Evolutionary conservation across 2,888 invertebrate genomes (phyloP).

Genomic region (Onchidella celtica): DNA sequence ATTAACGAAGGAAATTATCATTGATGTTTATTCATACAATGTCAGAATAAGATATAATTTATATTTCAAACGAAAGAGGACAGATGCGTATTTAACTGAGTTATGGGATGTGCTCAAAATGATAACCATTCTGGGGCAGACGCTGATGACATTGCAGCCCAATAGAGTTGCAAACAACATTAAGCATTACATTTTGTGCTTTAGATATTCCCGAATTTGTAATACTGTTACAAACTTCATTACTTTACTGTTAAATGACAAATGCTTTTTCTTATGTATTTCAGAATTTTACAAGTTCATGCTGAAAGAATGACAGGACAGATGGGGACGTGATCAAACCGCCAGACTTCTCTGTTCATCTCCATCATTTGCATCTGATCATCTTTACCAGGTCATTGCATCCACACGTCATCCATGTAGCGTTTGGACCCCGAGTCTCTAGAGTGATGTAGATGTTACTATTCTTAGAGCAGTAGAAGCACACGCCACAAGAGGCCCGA

Average conservation of each 20-base stretch:
- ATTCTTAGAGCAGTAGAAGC: constrained; percentile 26
- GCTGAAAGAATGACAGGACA: constrained; percentile 45
- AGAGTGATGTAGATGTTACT: constrained; percentile 30
- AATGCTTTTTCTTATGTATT: not conserved
- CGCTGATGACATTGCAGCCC: too few relatives aligned
- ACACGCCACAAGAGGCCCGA: not conserved
- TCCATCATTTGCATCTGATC: not conserved
- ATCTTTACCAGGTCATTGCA: constrained; percentile 12
- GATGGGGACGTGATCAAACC: not conserved
- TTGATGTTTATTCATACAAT: too few relatives aligned
- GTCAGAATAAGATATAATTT: too few relatives aligned
- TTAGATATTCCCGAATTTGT: too few relatives aligned
- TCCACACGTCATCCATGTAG: constrained; percentile 26
- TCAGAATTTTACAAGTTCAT: constrained; percentile 49
- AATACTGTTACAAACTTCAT: too few relatives aligned
- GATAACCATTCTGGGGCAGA: too few relatives aligned
- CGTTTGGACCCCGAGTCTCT: constrained; percentile 36
- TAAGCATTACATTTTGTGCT: too few relatives aligned
- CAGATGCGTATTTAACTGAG: too few relatives aligned
- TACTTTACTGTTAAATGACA: not conserved
- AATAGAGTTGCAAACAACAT: too few relatives aligned
- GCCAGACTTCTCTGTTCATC: constrained; percentile 16
- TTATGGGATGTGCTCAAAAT: too few relatives aligned
- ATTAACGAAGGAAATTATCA: too few relatives aligned
- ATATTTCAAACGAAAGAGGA: too few relatives aligned